Conservation (phyloP, 2,797 vertebrate genomes). For the Pseudopleuronectes americanus region DNA sequence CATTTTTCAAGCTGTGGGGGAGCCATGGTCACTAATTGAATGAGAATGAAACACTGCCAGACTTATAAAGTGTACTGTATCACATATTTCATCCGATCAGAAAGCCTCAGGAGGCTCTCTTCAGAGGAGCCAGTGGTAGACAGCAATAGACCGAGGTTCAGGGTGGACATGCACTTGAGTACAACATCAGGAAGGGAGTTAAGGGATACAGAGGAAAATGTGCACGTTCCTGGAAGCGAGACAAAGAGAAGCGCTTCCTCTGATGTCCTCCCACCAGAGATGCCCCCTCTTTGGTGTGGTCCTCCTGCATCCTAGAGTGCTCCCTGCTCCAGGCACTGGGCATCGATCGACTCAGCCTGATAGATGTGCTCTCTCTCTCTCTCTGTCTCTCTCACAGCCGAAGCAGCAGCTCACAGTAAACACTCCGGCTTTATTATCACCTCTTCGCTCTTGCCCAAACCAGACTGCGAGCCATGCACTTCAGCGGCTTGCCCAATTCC, state of each 20-base stretch:
- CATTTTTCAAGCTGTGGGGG: constrained; percentile 40
- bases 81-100: constrained; percentile 65
- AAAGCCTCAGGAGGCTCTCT: constrained; percentile 62
- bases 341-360: constrained; percentile 84
- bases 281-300: constrained; percentile 83
- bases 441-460: constrained; percentile 71
- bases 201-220: constrained; percentile 81
- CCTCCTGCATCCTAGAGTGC: constrained; percentile 79
- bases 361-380: constrained; percentile 71
- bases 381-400: constrained; percentile 42
- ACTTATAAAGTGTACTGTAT: constrained; percentile 53
- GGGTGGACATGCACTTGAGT: constrained; percentile 69
- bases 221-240: constrained; percentile 81
- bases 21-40: constrained; percentile 50
- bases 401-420: constrained; percentile 76
- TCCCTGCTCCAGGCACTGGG: constrained; percentile 78
- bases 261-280: constrained; percentile 86
- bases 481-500: constrained; percentile 65
- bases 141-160: constrained; percentile 71
- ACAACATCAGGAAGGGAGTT: constrained; percentile 80
- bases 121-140: constrained; percentile 67
- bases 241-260: constrained; percentile 81
- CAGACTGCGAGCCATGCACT: constrained; percentile 65
- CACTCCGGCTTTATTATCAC: constrained; percentile 78
- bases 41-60: constrained; percentile 58